Base-by-base conservation (phyloP, 2,888 invertebrate species). In the Rhagophthalmus giganteus region DNA sequence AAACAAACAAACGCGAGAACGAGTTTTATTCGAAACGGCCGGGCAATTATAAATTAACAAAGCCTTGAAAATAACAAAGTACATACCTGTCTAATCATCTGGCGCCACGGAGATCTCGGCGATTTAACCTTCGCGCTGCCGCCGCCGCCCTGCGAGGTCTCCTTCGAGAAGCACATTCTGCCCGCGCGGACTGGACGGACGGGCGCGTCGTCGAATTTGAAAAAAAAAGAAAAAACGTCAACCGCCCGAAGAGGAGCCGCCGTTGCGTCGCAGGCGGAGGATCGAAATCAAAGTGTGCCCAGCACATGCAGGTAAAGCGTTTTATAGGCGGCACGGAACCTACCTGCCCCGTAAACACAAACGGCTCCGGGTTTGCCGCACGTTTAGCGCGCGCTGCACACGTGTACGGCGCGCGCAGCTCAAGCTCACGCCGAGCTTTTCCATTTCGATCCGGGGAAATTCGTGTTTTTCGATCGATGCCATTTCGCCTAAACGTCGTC, bases 151-250 rank as follows among this genome's bases (percentile, higher is more conserved):
- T 63, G 55, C 9, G 60, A 38, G 62, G 75, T 71, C 67, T 78
- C 76, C 72, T 79, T 79, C 72, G 74, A 73, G 65, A 80, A 74
- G 76, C 82, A 81, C 81, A 82, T 81, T 57, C 70, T 74, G n/a
- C n/a, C n/a, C n/a, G n/a, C n/a, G n/a, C n/a, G n/a, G n/a, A n/a
- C n/a, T n/a, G n/a, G n/a, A n/a, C n/a, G n/a, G n/a, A n/a, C n/a
- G n/a, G n/a, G n/a, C n/a, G n/a, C n/a, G n/a, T n/a, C n/a, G n/a
- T n/a, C n/a, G n/a, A n/a, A n/a, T 64, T 67, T 67, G 34, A 33
- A 35, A 48, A 40, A 49, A 40, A 27, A 24, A 37, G n/a, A n/a
- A n/a, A n/a, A n/a, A n/a, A n/a, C n/a, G n/a, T n/a, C n/a, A n/a
- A n/a, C n/a, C n/a, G n/a, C n/a, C n/a, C n/a, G n/a, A n/a, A n/a